Percentiles rank a stretch among this genome's conserved stretches.
Evolutionary conservation across 2,888 invertebrate genomes (phyloP).

Genomic region (Drosophila tripunctata): DNA sequence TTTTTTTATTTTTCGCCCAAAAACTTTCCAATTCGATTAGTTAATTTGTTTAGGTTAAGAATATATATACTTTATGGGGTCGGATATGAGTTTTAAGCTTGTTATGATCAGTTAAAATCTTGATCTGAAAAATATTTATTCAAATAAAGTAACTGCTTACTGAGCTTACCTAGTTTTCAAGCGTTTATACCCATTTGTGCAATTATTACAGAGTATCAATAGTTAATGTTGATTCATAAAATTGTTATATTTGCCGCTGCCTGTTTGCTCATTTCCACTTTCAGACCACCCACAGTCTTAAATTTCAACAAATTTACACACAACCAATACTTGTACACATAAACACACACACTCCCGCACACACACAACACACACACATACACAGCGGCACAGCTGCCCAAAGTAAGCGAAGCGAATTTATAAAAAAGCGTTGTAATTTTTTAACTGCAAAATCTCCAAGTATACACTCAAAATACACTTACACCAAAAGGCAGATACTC

Average conservation of each 20-base stretch:
- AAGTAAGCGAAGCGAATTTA: conserved; percentile 60
- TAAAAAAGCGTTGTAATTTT: conserved; percentile 62
- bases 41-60: too few species aligned
- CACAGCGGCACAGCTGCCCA: conserved; percentile 40
- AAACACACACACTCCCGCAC: conserved; percentile 23
- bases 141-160: too few species aligned
- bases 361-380: conserved; percentile 25
- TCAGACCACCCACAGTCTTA: conserved; percentile 78
- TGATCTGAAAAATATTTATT: too few species aligned
- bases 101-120: too few species aligned
- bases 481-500: conserved; percentile 1
- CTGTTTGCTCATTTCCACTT: conserved; percentile 58
- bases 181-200: not conserved
- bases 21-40: too few species aligned
- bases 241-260: conserved; percentile 56
- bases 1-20: too few species aligned
- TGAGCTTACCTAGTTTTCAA: too few species aligned
- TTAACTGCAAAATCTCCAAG: conserved; percentile 57
- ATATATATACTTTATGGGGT: too few species aligned
- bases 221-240: conserved; percentile 59
- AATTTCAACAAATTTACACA: conserved; percentile 78
- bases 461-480: conserved; percentile 7
- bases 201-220: conserved; percentile 14
- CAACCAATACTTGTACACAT: conserved; percentile 20
- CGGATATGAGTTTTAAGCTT: too few species aligned